Base-by-base conservation (phyloP, 1,140 invertebrate species). In the Drosophila orosa region DNA sequence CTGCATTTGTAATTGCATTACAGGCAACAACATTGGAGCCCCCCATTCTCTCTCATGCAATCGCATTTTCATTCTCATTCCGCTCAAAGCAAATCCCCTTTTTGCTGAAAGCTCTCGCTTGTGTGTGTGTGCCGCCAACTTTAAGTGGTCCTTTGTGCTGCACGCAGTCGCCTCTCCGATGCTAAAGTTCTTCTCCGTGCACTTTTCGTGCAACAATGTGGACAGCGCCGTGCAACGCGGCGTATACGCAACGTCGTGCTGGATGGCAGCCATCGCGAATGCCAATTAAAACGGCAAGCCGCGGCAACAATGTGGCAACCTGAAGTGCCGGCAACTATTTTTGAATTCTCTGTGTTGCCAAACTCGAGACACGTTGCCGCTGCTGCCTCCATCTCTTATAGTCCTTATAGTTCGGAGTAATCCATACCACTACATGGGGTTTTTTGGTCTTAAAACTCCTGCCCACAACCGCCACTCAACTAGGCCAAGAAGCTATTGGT, bases 1-100 rank as follows among this genome's bases (percentile, higher is more conserved):
- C 67, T 65, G 74, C 79, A 86, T 86, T 86, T 82, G 79, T 89
- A 83, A 86, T 86, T 86, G 83, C 84, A 83, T 86, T 86, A 86
- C 71, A 52, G 71, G 37, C 73, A 56, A 56, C 50, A 35, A 42
- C 74, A 76, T 59, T 68, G 74, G 37, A 47, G 74, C 24, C 74
- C 59, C 65, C 60, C 60, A 40, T 33, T 56, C 24, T 17, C 37
- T 47, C 24, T 2, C n/a, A 0, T 3, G n/a, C 57, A 63, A 27
- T 54, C 55, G 27, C 39, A 42, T 63, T 63, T 45, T 19, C 48
- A 66, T 61, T 62, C 71, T 52, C 48, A 42, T 63, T 44, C 44
- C 59, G 76, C 75, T 82, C 82, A 86, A 86, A 85, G 82, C 58
- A 86, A 85, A 86, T 78, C 75, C 83, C 60, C 56, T 37, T 37